Base-by-base conservation (phyloP, 92 coral and sea anemone species). In the Phymanthus crucifer region DNA sequence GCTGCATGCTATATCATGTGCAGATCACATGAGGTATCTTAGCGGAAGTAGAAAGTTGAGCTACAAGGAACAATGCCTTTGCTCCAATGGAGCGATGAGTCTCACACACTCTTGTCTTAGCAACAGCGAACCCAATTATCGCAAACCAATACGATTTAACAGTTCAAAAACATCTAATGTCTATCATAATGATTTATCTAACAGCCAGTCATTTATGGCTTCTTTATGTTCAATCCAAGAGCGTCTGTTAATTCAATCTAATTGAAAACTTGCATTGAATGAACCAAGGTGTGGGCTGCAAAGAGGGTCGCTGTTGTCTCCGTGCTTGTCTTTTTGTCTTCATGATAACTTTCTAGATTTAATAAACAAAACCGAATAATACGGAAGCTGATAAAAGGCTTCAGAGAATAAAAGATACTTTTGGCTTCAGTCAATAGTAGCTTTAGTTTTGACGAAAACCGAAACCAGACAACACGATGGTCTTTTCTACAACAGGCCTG, bases 11-110 rank as follows among this genome's bases (percentile, higher is more conserved):
- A 33, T 2, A 21, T 29, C 76, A 45, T 40, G 76, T 38, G 76
- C 46, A 74, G 4, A 29, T 74, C 78, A 74, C 78, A 57, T 74
- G 78, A 48, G 78, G 78, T 74, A 74, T 1, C 65, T 74, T 74
- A 74, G 78, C 78, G 78, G 78, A 74, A 74, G 78, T 74, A 3
- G 10, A 74, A 50, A 17, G 18, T 24, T 23, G 19, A 18, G 26
- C 38, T 2, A 34, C 45, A 1, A n/a, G 6, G 19, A 34, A 69
- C 73, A 38, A 61, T 61, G 68, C 26, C 29, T 5, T 4, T 13
- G 68, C 17, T 24, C 68, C 68, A 61, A 61, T 61, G 43, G 50
- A 35, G 56, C 76, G 76, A 38, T 27, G 40, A 27, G 17, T 66
- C 38, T 0, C 17, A 37, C 79, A 75, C 79, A 75, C 79, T 75